Conservation (phyloP, 2,797 vertebrate species). For the Distichodus sexfasciatus region DNA sequence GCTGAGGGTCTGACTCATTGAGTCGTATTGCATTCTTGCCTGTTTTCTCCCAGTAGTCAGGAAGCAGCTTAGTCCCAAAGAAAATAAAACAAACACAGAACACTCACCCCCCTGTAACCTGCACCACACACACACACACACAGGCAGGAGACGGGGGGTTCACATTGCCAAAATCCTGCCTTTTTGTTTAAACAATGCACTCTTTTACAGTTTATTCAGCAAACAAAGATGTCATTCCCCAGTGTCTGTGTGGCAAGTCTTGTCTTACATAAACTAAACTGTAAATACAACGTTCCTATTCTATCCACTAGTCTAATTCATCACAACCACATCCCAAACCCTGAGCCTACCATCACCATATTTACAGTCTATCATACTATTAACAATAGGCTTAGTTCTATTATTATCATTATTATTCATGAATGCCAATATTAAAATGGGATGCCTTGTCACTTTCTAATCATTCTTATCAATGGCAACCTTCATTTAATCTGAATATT, state of each 20-base stretch:
- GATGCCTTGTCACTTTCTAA: constrained; percentile 26
- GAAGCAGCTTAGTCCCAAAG: constrained; percentile 65
- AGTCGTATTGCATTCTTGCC: constrained; percentile 73
- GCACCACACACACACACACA: constrained; percentile 35
- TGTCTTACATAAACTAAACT: background rate
- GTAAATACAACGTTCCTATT: background rate
- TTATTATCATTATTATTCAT: constrained; percentile 24
- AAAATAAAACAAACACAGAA: constrained; percentile 66
- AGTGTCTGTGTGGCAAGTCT: background rate
- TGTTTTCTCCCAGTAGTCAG: constrained; percentile 74
- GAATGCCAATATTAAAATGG: constrained; percentile 11
- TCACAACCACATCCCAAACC: background rate
- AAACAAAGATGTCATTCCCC: constrained; percentile 23
- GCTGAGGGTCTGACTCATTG: constrained; percentile 64
- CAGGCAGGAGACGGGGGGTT: constrained; percentile 7
- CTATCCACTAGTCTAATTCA: background rate
- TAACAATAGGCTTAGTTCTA: background rate
- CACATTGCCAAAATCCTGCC: constrained; percentile 27
- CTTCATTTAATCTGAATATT: constrained; percentile 67
- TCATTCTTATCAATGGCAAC: constrained; percentile 20
- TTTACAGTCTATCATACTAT: background rate
- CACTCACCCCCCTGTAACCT: constrained; percentile 35
- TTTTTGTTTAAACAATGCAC: constrained; percentile 34
- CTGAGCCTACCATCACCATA: background rate
- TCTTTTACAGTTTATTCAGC: constrained; percentile 18